Evolutionary conservation across 2,113 vertebrate species (phyloP), one percentile per base, ranked within the genome.

Genomic region (Chauna torquata): DNA sequence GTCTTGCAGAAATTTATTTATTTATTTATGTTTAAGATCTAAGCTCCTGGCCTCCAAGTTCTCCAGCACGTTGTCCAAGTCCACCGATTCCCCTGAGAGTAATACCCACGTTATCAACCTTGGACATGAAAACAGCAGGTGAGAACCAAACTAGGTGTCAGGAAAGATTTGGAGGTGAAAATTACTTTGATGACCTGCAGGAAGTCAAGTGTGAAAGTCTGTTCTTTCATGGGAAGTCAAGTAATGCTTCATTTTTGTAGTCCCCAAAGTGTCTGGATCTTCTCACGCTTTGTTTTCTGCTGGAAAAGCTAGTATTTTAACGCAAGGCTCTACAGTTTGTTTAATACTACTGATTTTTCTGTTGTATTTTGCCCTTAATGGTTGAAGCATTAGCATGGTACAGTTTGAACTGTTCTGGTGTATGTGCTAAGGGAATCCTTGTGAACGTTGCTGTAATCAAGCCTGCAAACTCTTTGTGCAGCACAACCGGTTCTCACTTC

Each of bases 41-140:
- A 59, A 98, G 97, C 49, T 98, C 98, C 36, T 99, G 99, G 99
- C 98, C 98, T 85, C 98, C 99, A 28, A 98, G 93, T 97, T 98
- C 96, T 98, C 99, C 83, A 96, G 98, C 70, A 84, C 98, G 82
- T 97, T 99, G 97, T 97, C 93, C 99, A 16, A 98, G 98, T 68
- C 97, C 98, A 47, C 98, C 98, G 3, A 95, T 99, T 86, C 98
- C 99, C n/a, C 98, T 99, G 87, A 98, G 98, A 97, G 98, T 99
- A 87, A 97, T 99, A 72, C 99, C 99, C 65, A 99, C 99, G 0
- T 98, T 99, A 82, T 99, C 98, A 71, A 99, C 99, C 38, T 98
- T 98, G 88, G 99, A 99, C 97, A 99, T 99, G 99, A 99, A 99
- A 97, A 99, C 98, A 18, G 98, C 99, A 92, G 99, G 99, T 99